phyloP scores from a whole-genome alignment of 2,888 invertebrate genomes.

The Augochlorella aurata region DNA sequence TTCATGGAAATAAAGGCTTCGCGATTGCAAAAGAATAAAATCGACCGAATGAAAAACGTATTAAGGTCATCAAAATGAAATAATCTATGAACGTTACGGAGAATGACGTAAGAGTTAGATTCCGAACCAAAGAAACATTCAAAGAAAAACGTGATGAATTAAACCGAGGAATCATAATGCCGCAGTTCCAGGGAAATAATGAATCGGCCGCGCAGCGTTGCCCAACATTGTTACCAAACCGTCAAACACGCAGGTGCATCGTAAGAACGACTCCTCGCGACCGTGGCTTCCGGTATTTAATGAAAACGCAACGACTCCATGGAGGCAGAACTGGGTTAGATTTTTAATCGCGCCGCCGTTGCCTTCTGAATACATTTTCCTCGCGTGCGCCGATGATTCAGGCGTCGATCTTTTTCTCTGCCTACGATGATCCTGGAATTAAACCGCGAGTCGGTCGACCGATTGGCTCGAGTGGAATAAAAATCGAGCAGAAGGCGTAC shows the following conservation, averaged over 20 bases:
- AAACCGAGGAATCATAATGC: background rate
- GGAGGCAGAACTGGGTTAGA: conserved; percentile 33
- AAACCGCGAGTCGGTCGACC: background rate
- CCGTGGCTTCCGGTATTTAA: conserved; percentile 35
- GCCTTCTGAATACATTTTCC: background rate
- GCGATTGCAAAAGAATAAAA: no score
- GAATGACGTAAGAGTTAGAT: background rate
- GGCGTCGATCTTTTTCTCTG: background rate
- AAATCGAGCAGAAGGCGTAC: conserved; percentile 27
- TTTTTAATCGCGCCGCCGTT: conserved; percentile 23
- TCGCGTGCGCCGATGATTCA: conserved; percentile 6
- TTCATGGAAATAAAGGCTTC: no score
- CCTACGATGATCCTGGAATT: background rate
- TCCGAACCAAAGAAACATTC: background rate
- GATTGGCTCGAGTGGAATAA: conserved; percentile 20
- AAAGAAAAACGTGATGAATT: background rate
- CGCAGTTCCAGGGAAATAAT: background rate
- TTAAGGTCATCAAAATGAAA: background rate
- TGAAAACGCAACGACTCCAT: conserved; percentile 20
- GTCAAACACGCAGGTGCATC: conserved; percentile 3
- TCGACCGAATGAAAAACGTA: no score
- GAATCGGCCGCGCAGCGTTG: background rate
- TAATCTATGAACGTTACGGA: no score
- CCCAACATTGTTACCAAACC: background rate
- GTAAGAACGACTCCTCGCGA: background rate